These are phyloP conservation scores for Psittacara wagleri DNA, from an alignment of 2,113 vertebrate species.

Conservation along the genomic window DNA sequence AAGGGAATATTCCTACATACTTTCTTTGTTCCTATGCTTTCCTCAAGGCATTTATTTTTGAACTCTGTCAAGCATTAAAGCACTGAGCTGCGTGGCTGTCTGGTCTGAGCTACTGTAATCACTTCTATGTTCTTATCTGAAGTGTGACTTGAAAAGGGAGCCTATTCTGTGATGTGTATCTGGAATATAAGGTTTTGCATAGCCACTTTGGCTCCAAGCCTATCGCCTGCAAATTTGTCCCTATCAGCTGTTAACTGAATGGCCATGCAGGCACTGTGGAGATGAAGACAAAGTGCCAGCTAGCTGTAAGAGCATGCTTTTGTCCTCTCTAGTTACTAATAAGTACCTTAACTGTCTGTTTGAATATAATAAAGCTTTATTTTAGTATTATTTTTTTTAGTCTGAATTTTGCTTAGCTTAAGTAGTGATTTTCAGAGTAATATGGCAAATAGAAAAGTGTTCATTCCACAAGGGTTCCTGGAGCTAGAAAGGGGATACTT, in stretches of 20 bases:
- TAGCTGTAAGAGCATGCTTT: neutral
- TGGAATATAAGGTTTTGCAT: neutral
- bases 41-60: neutral
- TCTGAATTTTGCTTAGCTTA: neutral
- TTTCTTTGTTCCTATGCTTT: neutral
- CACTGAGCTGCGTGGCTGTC: neutral
- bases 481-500: neutral
- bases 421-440: neutral
- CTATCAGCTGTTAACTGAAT: neutral
- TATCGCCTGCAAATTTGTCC: neutral
- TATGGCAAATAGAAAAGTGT: neutral
- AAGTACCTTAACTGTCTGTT: neutral
- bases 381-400: neutral
- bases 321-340: neutral
- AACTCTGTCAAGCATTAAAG: neutral
- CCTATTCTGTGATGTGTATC: neutral
- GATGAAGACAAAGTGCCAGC: neutral
- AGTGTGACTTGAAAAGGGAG: neutral
- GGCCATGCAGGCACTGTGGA: neutral
- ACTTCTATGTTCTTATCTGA: neutral
- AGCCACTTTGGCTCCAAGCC: neutral
- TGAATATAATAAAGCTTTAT: neutral
- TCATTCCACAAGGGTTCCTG: neutral
- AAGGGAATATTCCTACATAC: neutral
- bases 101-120: neutral